Percentiles rank a stretch among this genome's conserved stretches.
Evolutionary conservation across 2,888 invertebrate species (phyloP).

Genomic region (Terebella lapidaria): DNA sequence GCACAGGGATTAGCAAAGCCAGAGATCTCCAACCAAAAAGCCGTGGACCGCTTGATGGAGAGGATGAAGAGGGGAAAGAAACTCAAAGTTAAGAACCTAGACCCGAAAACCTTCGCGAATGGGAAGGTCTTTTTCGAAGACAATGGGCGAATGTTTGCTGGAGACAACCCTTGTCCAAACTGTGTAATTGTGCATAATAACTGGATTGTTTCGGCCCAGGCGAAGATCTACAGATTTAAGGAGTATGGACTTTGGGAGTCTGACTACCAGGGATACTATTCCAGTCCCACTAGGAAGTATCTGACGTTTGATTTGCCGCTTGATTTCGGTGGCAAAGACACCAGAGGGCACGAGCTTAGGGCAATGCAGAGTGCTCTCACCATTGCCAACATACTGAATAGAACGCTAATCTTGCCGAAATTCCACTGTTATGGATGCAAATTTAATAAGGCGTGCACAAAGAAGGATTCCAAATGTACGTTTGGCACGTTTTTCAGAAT

Average conservation of each 20-base stretch:
- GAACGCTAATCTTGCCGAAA: conserved; percentile 6
- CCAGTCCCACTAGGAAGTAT: conserved; percentile 2
- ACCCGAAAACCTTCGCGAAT: conserved; percentile 1
- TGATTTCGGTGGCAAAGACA: background rate
- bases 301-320: conserved; percentile 6
- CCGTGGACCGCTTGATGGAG: conserved; percentile 10
- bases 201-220: conserved; percentile 8
- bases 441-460: conserved; percentile 75
- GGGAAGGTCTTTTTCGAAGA: conserved; percentile 9
- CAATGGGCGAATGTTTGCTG: conserved; percentile 9
- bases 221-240: conserved; percentile 14
- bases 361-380: conserved; percentile 9
- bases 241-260: conserved; percentile 12
- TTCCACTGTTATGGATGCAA: conserved; percentile 74
- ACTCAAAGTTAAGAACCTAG: background rate
- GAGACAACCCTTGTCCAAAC: conserved; percentile 5
- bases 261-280: conserved; percentile 9
- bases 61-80: background rate
- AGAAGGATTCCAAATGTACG: background rate
- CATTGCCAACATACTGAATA: conserved; percentile 7
- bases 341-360: background rate
- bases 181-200: conserved; percentile 18
- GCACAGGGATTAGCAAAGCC: background rate
- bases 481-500: conserved; percentile 1
- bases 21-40: conserved; percentile 14